These are phyloP conservation scores for Rhopalosiphum nymphaeae DNA, from an alignment of 2,888 invertebrate genomes.

Conservation along the genomic window DNA sequence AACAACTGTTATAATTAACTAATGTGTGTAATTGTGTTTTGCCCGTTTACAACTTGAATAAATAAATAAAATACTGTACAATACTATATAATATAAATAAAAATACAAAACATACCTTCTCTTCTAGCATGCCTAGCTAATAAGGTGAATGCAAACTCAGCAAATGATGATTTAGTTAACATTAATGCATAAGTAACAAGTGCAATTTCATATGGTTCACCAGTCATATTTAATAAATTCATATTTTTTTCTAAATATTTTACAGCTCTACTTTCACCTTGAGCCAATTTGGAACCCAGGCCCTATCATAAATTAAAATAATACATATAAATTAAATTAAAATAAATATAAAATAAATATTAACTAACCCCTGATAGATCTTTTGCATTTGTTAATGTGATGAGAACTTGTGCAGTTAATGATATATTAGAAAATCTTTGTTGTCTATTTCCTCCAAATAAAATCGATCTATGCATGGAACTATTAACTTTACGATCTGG, in stretches of 20 bases:
- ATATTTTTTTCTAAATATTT: constrained; percentile 87
- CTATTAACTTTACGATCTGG: constrained; percentile 91
- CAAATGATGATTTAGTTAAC: constrained; percentile 85
- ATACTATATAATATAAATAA: not conserved
- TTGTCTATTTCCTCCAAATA: constrained; percentile 13
- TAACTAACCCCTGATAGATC: constrained; percentile 78
- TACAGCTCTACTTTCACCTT: constrained; percentile 77
- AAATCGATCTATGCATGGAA: constrained; percentile 75
- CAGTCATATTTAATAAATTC: constrained; percentile 79
- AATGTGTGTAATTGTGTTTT: too few relatives aligned
- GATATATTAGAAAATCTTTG: constrained; percentile 78
- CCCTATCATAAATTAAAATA: constrained; percentile 71
- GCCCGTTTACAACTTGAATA: too few relatives aligned
- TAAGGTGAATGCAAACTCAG: constrained; percentile 85
- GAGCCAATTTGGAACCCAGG: constrained; percentile 83
- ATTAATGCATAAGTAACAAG: constrained; percentile 91
- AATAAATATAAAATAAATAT: constrained; percentile 49
- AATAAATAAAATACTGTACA: constrained; percentile 10
- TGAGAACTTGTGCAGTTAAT: constrained; percentile 92
- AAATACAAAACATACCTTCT: constrained; percentile 74
- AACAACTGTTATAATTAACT: too few relatives aligned
- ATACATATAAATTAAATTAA: constrained; percentile 42
- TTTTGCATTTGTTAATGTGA: constrained; percentile 86
- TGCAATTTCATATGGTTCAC: constrained; percentile 87
- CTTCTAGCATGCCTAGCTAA: constrained; percentile 77